Conservation (phyloP, 2,888 invertebrate genomes). For the Euphydryas editha region DNA sequence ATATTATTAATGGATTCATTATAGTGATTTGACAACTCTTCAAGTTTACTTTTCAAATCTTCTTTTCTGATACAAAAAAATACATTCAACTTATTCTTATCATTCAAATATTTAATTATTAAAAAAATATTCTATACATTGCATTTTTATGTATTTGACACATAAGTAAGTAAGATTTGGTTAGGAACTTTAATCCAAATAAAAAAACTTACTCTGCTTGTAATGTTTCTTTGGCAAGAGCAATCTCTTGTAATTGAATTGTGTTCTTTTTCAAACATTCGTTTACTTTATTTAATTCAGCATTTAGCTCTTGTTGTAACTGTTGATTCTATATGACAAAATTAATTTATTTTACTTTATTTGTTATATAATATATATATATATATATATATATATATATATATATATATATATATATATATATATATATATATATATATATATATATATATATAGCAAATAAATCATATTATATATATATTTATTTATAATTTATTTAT, state of each 20-base stretch:
- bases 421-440: not conserved
- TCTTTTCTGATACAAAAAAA: conserved; percentile 59
- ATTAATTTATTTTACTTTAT: not conserved
- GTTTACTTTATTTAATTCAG: conserved; percentile 63
- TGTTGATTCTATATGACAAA: conserved; percentile 56
- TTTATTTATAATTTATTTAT: too few species aligned
- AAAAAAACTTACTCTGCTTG: conserved; percentile 63
- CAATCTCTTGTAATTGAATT: conserved; percentile 67
- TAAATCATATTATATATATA: too few species aligned
- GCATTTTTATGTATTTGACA: too few species aligned
- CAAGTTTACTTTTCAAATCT: conserved; percentile 64
- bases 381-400: not conserved
- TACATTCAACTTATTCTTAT: not conserved
- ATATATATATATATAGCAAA: conserved; percentile 44
- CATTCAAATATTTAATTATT: too few species aligned
- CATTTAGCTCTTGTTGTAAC: conserved; percentile 63
- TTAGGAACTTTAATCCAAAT: too few species aligned
- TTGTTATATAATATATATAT: not conserved
- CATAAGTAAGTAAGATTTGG: too few species aligned
- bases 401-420: conserved; percentile 37
- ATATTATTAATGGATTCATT: conserved; percentile 59
- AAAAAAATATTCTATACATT: too few species aligned
- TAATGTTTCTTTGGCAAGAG: conserved; percentile 64
- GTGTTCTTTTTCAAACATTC: conserved; percentile 67
- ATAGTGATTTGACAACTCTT: conserved; percentile 60